These are phyloP conservation scores for Acrossocheilus fasciatus DNA, from an alignment of 2,797 vertebrate genomes.

Conservation along the genomic window DNA sequence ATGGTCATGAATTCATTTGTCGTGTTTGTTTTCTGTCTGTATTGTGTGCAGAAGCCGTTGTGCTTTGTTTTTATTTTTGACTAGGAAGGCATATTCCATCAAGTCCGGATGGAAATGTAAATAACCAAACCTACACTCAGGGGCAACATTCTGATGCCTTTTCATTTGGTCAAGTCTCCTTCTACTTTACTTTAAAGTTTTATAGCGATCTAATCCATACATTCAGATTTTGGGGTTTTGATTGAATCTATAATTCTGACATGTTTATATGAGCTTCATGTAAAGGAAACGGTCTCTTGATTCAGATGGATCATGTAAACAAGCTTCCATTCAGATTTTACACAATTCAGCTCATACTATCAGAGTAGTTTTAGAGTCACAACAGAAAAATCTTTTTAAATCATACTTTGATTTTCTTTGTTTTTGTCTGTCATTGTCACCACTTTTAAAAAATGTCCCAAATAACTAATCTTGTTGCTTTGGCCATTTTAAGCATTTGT, in stretches of 20 bases:
- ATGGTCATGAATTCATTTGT: not conserved
- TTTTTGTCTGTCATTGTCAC: slow-evolving; percentile 20
- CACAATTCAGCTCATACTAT: not conserved
- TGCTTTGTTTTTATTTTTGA: slow-evolving; percentile 7
- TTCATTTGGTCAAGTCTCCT: slow-evolving; percentile 46
- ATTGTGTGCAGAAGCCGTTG: not conserved
- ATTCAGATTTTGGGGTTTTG: not conserved
- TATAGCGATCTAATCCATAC: not conserved
- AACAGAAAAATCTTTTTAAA: not conserved
- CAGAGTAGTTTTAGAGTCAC: slow-evolving; percentile 14
- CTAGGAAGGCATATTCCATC: not conserved
- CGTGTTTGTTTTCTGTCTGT: slow-evolving; percentile 23
- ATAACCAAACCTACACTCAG: slow-evolving; percentile 44
- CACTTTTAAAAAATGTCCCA: not conserved
- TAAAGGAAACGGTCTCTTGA: not conserved
- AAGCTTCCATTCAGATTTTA: not conserved
- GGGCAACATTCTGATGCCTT: slow-evolving; percentile 42
- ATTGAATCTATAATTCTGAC: not conserved
- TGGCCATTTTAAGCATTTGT: not conserved
- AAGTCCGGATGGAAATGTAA: slow-evolving; percentile 3
- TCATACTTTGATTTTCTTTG: not conserved
- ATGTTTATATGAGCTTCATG: not conserved
- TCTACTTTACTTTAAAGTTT: slow-evolving; percentile 10
- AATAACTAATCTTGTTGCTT: slow-evolving; percentile 25
- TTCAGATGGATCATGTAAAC: not conserved